Percentiles rank a stretch among this genome's conserved stretches.
Conservation (phyloP, 2,888 invertebrate species). For the Allolobophora icterica region DNA sequence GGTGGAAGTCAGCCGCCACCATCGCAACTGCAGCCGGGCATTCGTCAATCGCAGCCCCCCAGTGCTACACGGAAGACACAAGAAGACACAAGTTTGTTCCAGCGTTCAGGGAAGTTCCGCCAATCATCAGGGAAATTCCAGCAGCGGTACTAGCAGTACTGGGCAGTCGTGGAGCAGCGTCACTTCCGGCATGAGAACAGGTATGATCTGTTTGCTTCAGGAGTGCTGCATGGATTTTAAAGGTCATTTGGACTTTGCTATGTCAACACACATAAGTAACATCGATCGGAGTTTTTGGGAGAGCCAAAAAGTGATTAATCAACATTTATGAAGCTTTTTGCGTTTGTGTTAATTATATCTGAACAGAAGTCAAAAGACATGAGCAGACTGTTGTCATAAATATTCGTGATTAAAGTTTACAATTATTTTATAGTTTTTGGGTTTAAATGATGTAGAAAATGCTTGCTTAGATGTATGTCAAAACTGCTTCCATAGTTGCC, state of each 20-base stretch:
- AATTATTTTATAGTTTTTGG: too few species aligned
- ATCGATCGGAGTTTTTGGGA: neutral
- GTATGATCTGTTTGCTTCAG: constrained; percentile 9
- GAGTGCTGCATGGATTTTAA: neutral
- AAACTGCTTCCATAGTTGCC: too few species aligned
- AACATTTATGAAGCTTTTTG: neutral
- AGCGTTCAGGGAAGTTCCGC: constrained; percentile 35
- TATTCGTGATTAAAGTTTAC: too few species aligned
- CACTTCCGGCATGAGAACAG: constrained; percentile 51
- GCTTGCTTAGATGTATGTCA: too few species aligned
- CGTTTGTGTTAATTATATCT: neutral
- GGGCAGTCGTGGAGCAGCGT: constrained; percentile 67
- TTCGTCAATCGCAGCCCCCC: constrained; percentile 52
- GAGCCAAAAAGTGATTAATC: neutral
- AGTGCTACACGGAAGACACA: neutral
- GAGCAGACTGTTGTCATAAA: neutral
- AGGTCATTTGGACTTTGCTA: neutral
- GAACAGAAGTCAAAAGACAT: too few species aligned
- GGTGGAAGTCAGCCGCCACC: too few species aligned
- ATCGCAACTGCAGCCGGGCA: constrained; percentile 60
- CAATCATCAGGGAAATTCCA: constrained; percentile 38
- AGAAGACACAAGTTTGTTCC: constrained; percentile 30
- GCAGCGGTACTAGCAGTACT: constrained; percentile 48
- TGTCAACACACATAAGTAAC: neutral
- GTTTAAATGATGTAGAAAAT: too few species aligned